Conservation (phyloP, 2,888 invertebrate genomes). For the Pollenia amentaria region DNA sequence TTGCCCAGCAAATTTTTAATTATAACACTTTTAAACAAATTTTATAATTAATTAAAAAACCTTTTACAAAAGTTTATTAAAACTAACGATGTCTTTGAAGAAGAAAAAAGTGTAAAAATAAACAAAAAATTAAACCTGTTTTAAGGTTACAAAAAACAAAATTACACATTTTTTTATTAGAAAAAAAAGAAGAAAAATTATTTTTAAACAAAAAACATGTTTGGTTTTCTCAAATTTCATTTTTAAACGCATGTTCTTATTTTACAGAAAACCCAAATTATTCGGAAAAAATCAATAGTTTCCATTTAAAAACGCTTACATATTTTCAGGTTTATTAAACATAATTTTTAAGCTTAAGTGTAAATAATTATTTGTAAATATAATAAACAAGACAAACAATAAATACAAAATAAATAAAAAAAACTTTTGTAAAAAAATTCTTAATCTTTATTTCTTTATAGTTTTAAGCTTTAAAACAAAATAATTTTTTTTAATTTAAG, state of each 20-base stretch:
- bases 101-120: constrained; percentile 10
- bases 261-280: constrained; percentile 46
- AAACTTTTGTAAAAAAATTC: constrained; percentile 32
- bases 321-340: constrained; percentile 66
- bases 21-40: constrained; percentile 51
- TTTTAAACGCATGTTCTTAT: constrained; percentile 53
- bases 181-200: constrained; percentile 23
- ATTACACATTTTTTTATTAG: background rate
- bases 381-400: constrained; percentile 13
- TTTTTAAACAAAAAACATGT: constrained; percentile 46
- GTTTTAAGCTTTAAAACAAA: constrained; percentile 41
- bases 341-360: constrained; percentile 53
- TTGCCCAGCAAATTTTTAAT: constrained; percentile 76
- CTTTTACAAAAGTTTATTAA: background rate
- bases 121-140: constrained; percentile 75
- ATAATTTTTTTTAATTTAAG: background rate
- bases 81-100: constrained; percentile 35
- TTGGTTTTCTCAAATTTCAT: constrained; percentile 43
- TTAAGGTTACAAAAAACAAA: constrained; percentile 75
- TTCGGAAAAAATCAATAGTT: constrained; percentile 51
- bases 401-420: constrained; percentile 23
- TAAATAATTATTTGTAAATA: constrained; percentile 50
- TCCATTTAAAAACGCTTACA: constrained; percentile 65
- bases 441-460: constrained; percentile 34
- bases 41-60: constrained; percentile 40